A percentile compares a stretch with the other conserved stretches of the same genome.
Evolutionary conservation across 2,113 vertebrate genomes (phyloP).

Genomic region (Hoplias malabaricus): DNA sequence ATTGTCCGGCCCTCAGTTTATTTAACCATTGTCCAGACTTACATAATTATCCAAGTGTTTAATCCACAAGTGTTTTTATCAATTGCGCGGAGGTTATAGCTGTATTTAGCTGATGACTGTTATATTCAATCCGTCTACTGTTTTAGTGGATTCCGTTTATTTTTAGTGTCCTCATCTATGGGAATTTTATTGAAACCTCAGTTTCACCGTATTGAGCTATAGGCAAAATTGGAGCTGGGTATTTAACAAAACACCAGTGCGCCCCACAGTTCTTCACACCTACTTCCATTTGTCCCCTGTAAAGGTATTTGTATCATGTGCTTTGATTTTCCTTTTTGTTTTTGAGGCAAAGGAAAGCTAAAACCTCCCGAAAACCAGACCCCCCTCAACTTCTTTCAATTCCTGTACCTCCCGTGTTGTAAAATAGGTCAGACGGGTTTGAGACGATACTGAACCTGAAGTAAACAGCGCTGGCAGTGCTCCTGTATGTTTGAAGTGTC

Average conservation of each 20-base stretch:
- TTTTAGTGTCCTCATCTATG: neutral
- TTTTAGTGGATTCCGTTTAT: neutral
- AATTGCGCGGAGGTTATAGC: too few relatives aligned
- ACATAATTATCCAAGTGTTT: neutral
- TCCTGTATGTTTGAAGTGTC: neutral
- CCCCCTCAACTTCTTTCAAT: too few relatives aligned
- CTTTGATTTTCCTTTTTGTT: neutral
- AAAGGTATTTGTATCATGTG: neutral
- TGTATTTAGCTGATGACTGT: too few relatives aligned
- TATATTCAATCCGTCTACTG: neutral
- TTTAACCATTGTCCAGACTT: neutral
- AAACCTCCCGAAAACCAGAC: too few relatives aligned
- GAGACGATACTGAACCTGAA: neutral
- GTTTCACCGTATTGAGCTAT: neutral
- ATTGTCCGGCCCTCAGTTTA: constrained; percentile 62
- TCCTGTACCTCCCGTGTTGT: too few relatives aligned
- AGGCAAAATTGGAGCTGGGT: neutral
- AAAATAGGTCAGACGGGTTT: neutral
- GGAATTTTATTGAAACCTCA: neutral
- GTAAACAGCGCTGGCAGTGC: neutral
- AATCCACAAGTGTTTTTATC: neutral
- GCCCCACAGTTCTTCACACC: neutral
- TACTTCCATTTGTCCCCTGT: neutral
- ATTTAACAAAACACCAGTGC: neutral
- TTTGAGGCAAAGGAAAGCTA: neutral